A percentile compares a stretch with the other conserved stretches of the same genome.
Evolutionary conservation across 2,888 invertebrate genomes (phyloP).

Genomic region (Thymelicus sylvestris): DNA sequence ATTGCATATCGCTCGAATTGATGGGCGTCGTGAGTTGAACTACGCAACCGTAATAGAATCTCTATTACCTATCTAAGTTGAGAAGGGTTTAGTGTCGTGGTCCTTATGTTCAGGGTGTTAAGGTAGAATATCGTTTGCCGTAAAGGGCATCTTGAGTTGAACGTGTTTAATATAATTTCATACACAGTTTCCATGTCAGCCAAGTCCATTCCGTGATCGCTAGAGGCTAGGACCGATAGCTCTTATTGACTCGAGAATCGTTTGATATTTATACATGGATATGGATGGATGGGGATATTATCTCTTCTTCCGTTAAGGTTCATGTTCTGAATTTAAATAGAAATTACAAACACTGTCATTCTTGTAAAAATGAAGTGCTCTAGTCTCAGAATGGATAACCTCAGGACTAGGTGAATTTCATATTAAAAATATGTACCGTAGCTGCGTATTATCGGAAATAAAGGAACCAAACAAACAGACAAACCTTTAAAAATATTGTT

Average conservation of each 20-base stretch:
- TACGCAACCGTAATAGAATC: neutral
- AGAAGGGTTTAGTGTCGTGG: neutral
- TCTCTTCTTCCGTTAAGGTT: neutral
- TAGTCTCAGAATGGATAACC: no score
- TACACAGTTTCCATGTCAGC: conserved; percentile 23
- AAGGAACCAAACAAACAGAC: no score
- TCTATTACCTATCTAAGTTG: conserved; percentile 1
- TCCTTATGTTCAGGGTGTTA: conserved; percentile 7
- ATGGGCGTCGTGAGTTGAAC: conserved; percentile 3
- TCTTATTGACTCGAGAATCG: conserved; percentile 20
- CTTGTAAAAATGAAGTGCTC: no score
- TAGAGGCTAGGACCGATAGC: conserved; percentile 20
- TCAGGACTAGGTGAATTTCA: no score
- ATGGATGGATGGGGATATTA: neutral
- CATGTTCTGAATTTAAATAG: neutral
- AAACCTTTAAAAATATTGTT: no score
- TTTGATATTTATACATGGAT: conserved; percentile 20
- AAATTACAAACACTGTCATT: no score
- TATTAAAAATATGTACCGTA: no score
- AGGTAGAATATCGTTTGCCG: conserved; percentile 1
- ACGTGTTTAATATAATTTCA: conserved; percentile 22
- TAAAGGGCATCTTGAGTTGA: conserved; percentile 21
- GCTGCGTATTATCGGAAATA: no score
- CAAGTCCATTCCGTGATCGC: conserved; percentile 30
- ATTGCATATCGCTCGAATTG: conserved; percentile 7